Base-by-base conservation (phyloP, 2,113 vertebrate genomes). In the Scophthalmus maximus region DNA sequence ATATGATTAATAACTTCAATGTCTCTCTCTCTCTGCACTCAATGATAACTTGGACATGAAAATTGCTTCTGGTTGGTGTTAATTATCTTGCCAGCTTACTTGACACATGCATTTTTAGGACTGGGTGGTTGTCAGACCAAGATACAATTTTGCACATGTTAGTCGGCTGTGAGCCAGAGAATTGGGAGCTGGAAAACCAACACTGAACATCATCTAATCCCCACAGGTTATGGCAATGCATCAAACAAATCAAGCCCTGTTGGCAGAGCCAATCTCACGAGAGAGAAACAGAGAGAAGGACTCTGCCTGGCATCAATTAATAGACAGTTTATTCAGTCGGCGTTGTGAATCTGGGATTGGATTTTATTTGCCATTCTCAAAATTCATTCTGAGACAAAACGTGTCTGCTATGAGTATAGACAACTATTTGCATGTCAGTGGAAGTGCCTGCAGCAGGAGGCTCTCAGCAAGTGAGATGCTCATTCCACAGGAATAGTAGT, bases 51-150 rank as follows among this genome's bases (percentile, higher is more conserved):
- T 89, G 82, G 88, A 92, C 88, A 85, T 78, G 85, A 88, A 93
- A 92, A 91, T 92, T 91, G 91, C 89, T 91, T 86, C 84, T 89
- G 85, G 87, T 91, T 91, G 85, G 78, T 88, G 82, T 92, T 93
- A 92, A 94, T 93, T 88, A 92, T 92, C 81, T 87, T 91, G 87
- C 91, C 90, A 92, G 78, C 82, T 88, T 92, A 87, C 68, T 89
- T 91, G 90, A 93, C 89, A 89, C 68, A 68, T 91, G 82, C 66
- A 86, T 88, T 90, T 90, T 87, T 84, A 86, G 82, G 83, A 76
- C 78, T 71, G 83, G 78, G 79, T 73, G 85, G 83, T 91, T 93
- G 88, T 92, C 90, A 93, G 87, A 87, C 87, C 79, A 85, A 88
- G 78, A 91, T 88, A 84, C 89, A 86, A 84, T 92, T 92, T 92